Evolutionary conservation across 2,797 vertebrate genomes (phyloP), one percentile per base, ranked within the genome.

Genomic region (Eospalax fontanierii): DNA sequence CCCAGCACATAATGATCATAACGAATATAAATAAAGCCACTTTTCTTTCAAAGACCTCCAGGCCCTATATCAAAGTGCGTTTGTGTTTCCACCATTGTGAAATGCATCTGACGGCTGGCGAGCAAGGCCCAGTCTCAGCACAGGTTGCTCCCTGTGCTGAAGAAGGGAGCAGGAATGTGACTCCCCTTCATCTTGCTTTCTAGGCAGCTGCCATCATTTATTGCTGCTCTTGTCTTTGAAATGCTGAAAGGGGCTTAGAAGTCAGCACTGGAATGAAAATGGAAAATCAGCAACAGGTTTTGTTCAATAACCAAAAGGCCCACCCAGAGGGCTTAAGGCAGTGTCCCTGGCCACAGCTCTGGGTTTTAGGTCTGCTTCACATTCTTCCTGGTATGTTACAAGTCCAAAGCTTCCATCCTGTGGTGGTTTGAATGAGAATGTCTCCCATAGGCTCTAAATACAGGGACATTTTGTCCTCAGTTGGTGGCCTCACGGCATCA

Each of bases 1-100:
- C 95, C 79, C 92, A 95, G 95, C 90, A 95, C 89, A 95, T 95
- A 97, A 96, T 96, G 94, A 96, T 97, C 93, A 97, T 95, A 97
- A 95, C 71, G 63, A 96, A 97, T 94, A 96, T 95, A 97, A 96
- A 96, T 96, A 96, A 97, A 94, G 78, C 84, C 95, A 88, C 78
- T 97, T 96, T 97, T 89, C 87, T 94, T 95, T 95, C 89, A 93
- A 87, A 97, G 94, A 96, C 89, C 71, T 87, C 94, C 76, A 89
- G 88, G 90, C 75, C 89, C 66, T 79, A 84, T 89, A 91, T 87
- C 93, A 90, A 97, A 96, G 89, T 46, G 83, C 21, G 4, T 75
- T 75, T 87, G 79, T 92, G 84, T 81, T 95, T 90, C 95, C 38
- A 40, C 82, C 91, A 70, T 40, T 83, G 71, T 92, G 90, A 95